Percentiles rank a stretch among this genome's conserved stretches.
These are phyloP conservation scores for Apodemus agrarius DNA, from an alignment of 2,797 vertebrate species.

Conservation along the genomic window DNA sequence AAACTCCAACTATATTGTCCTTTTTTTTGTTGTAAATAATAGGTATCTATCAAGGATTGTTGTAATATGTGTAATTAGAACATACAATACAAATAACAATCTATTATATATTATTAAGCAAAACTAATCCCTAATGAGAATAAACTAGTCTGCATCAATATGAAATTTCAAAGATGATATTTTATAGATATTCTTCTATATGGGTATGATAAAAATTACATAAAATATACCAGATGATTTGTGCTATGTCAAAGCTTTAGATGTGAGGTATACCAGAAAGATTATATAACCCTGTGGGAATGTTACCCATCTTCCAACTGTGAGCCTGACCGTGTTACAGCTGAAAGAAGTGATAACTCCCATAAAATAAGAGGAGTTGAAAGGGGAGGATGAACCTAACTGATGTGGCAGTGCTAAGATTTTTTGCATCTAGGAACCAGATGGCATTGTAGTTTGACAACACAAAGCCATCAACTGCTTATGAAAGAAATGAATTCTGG, in stretches of 20 bases:
- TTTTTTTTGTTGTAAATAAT: slow-evolving; percentile 1
- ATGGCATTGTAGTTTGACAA: slow-evolving; percentile 62
- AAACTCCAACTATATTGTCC: background rate
- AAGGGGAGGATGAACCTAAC: background rate
- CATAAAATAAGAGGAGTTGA: slow-evolving; percentile 12
- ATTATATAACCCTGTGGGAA: background rate
- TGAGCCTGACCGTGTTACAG: background rate
- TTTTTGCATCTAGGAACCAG: slow-evolving; percentile 66
- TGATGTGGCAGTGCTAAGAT: slow-evolving; percentile 45
- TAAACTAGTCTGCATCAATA: background rate
- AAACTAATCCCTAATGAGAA: background rate
- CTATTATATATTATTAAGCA: slow-evolving; percentile 15
- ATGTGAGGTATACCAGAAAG: background rate
- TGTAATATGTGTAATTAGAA: background rate
- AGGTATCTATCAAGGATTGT: background rate
- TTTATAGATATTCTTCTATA: slow-evolving; percentile 8
- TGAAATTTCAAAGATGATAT: background rate
- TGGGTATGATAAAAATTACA: background rate
- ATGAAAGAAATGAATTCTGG: slow-evolving; percentile 71
- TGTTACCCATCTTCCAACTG: background rate
- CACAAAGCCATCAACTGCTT: slow-evolving; percentile 45
- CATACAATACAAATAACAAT: slow-evolving; percentile 34
- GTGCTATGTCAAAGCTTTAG: background rate
- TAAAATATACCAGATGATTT: background rate
- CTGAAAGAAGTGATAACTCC: background rate